Evolutionary conservation across 2,888 invertebrate species (phyloP).

Genomic region (Ophioninae sp.): DNA sequence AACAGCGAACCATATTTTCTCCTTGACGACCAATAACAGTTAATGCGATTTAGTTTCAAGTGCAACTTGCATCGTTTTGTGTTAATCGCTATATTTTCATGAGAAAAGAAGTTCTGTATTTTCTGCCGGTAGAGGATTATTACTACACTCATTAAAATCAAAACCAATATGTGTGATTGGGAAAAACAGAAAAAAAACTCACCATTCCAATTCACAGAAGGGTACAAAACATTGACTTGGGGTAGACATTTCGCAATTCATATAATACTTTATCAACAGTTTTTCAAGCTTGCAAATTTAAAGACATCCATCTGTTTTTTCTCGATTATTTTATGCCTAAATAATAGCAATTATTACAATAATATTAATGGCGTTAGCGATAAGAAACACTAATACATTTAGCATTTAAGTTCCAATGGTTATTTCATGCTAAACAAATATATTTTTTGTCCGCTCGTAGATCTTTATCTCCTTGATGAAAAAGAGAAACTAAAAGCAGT

Average conservation of each 20-base stretch:
- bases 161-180: background rate
- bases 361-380: slow-evolving; percentile 43
- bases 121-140: background rate
- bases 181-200: slow-evolving; percentile 14
- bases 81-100: slow-evolving; percentile 22
- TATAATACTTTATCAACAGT: slow-evolving; percentile 37
- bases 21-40: slow-evolving; percentile 10
- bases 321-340: slow-evolving; percentile 47
- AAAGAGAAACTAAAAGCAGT: background rate
- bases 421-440: slow-evolving; percentile 16
- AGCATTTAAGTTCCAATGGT: slow-evolving; percentile 40
- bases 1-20: slow-evolving; percentile 5
- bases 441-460: slow-evolving; percentile 1
- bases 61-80: slow-evolving; percentile 22
- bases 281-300: slow-evolving; percentile 22
- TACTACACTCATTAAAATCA: slow-evolving; percentile 3
- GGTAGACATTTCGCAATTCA: slow-evolving; percentile 7
- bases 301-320: slow-evolving; percentile 44
- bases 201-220: slow-evolving; percentile 43
- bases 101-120: slow-evolving; percentile 3
- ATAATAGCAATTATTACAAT: slow-evolving; percentile 47
- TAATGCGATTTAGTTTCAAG: slow-evolving; percentile 16
- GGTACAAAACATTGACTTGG: slow-evolving; percentile 20
- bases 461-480: slow-evolving; percentile 7
- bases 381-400: slow-evolving; percentile 34